Conservation (phyloP, 1,140 invertebrate genomes). For the Sitodiplosis mosellana region DNA sequence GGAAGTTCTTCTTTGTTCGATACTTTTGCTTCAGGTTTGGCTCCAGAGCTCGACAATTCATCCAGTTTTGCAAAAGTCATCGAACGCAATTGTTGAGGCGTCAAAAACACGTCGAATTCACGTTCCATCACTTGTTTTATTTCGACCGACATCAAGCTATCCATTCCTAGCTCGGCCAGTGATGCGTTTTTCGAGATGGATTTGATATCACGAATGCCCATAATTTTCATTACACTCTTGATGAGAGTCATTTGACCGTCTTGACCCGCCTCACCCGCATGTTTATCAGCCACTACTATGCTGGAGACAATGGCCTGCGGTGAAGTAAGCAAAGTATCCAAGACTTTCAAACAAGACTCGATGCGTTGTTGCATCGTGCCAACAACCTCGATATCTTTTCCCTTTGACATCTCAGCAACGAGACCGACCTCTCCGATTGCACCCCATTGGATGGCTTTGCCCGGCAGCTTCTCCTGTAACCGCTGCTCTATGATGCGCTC, state of each 20-base stretch:
- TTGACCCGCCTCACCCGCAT: slow-evolving; percentile 24
- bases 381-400: slow-evolving; percentile 53
- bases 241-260: slow-evolving; percentile 39
- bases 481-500: slow-evolving; percentile 47
- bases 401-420: slow-evolving; percentile 64
- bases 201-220: slow-evolving; percentile 34
- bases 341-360: slow-evolving; percentile 47
- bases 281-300: slow-evolving; percentile 60
- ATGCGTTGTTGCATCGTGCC: slow-evolving; percentile 74
- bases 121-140: slow-evolving; percentile 71
- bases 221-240: slow-evolving; percentile 41
- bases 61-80: slow-evolving; percentile 34
- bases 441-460: slow-evolving; percentile 81
- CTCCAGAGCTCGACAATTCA: slow-evolving; percentile 38
- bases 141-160: slow-evolving; percentile 79
- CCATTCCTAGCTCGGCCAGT: slow-evolving; percentile 73
- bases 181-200: slow-evolving; percentile 40
- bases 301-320: slow-evolving; percentile 47
- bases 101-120: slow-evolving; percentile 59
- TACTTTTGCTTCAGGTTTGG: too few species aligned
- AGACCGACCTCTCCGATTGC: slow-evolving; percentile 49
- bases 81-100: slow-evolving; percentile 57
- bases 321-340: slow-evolving; percentile 50
- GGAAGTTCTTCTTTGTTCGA: slow-evolving; percentile 28
- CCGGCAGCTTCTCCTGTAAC: slow-evolving; percentile 34